Conservation (phyloP, 92 coral and sea anemone species). For the Epizoanthus rinbou region DNA sequence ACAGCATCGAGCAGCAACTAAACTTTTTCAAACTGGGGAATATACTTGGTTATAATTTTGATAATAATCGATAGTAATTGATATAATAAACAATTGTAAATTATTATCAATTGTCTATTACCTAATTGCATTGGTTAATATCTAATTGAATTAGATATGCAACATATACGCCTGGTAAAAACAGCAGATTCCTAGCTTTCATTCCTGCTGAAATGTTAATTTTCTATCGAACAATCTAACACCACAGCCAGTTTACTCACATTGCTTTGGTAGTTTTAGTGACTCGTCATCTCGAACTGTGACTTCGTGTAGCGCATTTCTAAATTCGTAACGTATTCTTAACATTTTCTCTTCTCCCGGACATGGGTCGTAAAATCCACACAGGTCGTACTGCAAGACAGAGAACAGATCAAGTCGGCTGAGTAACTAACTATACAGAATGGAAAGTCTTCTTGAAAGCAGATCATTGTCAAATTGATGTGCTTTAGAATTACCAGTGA, state of each 20-base stretch:
- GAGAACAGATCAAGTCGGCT: background rate
- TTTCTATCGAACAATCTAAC: background rate
- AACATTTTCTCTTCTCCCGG: constrained; percentile 90
- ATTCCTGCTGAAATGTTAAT: too few relatives aligned
- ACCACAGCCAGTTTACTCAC: constrained; percentile 51
- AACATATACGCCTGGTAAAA: too few relatives aligned
- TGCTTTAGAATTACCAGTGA: background rate
- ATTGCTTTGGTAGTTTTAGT: constrained; percentile 87
- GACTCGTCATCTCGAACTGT: constrained; percentile 83
- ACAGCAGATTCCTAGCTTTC: too few relatives aligned
- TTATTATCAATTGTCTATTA: too few relatives aligned
- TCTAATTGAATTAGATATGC: too few relatives aligned
- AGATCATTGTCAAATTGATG: background rate
- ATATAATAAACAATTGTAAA: too few relatives aligned
- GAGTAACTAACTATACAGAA: background rate
- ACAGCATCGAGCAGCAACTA: too few relatives aligned
- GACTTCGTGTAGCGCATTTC: constrained; percentile 90
- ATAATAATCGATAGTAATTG: too few relatives aligned
- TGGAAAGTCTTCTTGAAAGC: background rate
- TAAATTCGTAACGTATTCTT: constrained; percentile 81
- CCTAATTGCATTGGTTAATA: too few relatives aligned
- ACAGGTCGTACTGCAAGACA: constrained; percentile 71
- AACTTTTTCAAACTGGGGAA: too few relatives aligned
- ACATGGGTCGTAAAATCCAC: constrained; percentile 98
- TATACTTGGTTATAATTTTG: too few relatives aligned